Evolutionary conservation across 1,140 invertebrate genomes (phyloP).

Genomic region (Polypedilum vanderplanki): DNA sequence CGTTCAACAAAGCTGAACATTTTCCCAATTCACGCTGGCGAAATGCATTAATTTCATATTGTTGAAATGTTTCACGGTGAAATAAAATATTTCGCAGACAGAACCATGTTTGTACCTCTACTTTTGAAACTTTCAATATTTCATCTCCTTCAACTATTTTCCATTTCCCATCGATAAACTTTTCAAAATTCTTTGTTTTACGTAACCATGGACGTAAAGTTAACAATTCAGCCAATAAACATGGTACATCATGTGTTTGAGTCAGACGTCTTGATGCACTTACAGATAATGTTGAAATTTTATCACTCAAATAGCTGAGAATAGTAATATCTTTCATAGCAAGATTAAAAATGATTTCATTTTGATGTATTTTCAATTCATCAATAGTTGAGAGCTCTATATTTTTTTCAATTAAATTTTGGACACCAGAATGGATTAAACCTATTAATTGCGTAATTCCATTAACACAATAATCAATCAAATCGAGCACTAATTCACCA

Average conservation of each 20-base stretch:
- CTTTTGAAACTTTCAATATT: constrained; percentile 50
- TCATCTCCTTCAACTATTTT: constrained; percentile 47
- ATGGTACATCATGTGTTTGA: constrained; percentile 62
- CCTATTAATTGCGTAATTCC: constrained; percentile 50
- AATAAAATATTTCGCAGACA: constrained; percentile 59
- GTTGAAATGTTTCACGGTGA: constrained; percentile 52
- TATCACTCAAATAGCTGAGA: constrained; percentile 51
- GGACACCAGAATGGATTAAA: constrained; percentile 34
- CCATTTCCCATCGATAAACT: constrained; percentile 58
- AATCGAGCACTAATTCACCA: constrained; percentile 59
- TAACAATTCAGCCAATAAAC: constrained; percentile 61
- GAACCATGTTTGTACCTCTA: constrained; percentile 67
- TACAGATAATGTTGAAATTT: constrained; percentile 53
- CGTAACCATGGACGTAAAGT: constrained; percentile 61
- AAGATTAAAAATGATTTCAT: constrained; percentile 61
- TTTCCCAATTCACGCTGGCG: constrained; percentile 55
- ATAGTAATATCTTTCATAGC: constrained; percentile 63
- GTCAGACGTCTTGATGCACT: constrained; percentile 56
- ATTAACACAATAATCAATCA: constrained; percentile 64
- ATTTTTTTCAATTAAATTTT: background rate
- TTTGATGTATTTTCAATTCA: constrained; percentile 56
- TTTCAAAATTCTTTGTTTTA: constrained; percentile 47
- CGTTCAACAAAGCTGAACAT: constrained; percentile 55
- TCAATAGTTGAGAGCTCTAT: constrained; percentile 36
- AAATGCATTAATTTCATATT: constrained; percentile 63